Evolutionary conservation across 2,888 invertebrate genomes (phyloP).

Genomic region (Timema cristinae): DNA sequence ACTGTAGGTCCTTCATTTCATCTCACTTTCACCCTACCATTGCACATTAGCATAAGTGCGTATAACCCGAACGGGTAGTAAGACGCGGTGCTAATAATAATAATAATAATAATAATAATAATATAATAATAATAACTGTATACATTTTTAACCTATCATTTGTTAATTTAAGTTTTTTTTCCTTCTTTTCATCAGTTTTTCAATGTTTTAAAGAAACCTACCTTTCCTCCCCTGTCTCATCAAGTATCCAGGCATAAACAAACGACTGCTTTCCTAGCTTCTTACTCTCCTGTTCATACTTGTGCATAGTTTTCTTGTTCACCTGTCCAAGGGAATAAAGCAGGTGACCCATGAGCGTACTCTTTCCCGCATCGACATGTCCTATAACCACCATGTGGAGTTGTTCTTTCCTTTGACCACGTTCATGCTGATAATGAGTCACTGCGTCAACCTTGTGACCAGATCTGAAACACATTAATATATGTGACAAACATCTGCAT

Average conservation of each 20-base stretch:
- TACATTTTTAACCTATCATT: too few species aligned
- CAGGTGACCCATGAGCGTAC: conserved; percentile 94
- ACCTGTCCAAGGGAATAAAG: conserved; percentile 84
- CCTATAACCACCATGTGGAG: conserved; percentile 90
- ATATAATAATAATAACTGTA: too few species aligned
- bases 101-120: too few species aligned
- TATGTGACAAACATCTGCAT: not conserved
- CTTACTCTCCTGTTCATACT: conserved; percentile 95
- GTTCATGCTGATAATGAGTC: conserved; percentile 65
- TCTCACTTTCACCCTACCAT: too few species aligned
- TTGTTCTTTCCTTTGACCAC: conserved; percentile 77
- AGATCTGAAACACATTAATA: conserved; percentile 21
- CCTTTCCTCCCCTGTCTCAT: conserved; percentile 97
- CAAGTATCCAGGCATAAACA: conserved; percentile 98
- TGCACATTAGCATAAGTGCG: too few species aligned
- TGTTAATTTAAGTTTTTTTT: too few species aligned
- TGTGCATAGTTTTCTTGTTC: conserved; percentile 85
- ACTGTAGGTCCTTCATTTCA: too few species aligned
- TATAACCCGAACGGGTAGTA: too few species aligned
- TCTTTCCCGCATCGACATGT: conserved; percentile 97
- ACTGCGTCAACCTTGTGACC: conserved; percentile 48
- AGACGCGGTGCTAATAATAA: too few species aligned
- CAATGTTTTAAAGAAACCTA: conserved; percentile 35
- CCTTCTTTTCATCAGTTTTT: too few species aligned
- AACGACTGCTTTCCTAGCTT: conserved; percentile 98